A percentile compares a stretch with the other conserved stretches of the same genome.
Conservation (phyloP, 2,888 invertebrate genomes). For the Drosophila fungiperda region DNA sequence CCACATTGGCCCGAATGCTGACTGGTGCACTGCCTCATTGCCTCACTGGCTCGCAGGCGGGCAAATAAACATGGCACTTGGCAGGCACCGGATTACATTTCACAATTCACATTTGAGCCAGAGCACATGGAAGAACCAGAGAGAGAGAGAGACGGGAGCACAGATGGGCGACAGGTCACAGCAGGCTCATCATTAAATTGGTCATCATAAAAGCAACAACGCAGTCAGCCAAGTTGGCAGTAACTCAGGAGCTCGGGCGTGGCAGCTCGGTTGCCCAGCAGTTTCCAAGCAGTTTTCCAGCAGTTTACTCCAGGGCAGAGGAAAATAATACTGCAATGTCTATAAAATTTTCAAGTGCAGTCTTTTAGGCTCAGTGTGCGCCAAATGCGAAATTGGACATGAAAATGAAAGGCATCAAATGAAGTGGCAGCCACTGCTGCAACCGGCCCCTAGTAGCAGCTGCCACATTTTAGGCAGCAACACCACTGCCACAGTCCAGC, state of each 20-base stretch:
- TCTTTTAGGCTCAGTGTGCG: conserved; percentile 73
- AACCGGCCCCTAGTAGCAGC: conserved; percentile 73
- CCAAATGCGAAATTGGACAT: conserved; percentile 74
- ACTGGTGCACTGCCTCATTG: not conserved
- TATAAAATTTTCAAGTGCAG: conserved; percentile 79
- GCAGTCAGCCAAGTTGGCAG: conserved; percentile 28
- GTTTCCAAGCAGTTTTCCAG: not conserved
- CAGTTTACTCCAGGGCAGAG: conserved; percentile 7
- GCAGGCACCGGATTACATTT: conserved; percentile 74
- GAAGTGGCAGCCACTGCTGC: conserved; percentile 45
- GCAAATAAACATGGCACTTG: conserved; percentile 79
- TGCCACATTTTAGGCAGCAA: conserved; percentile 63
- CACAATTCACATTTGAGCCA: conserved; percentile 74
- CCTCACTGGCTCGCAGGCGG: conserved; percentile 38
- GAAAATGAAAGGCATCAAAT: conserved; percentile 70
- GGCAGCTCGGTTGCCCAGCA: not conserved
- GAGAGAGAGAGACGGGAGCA: conserved; percentile 1
- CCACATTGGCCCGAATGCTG: conserved; percentile 54
- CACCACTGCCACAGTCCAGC: conserved; percentile 21
- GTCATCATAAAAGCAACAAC: conserved; percentile 61
- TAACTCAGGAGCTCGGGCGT: conserved; percentile 16
- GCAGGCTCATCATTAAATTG: conserved; percentile 54
- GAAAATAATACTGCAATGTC: conserved; percentile 65
- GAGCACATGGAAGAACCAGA: not conserved
- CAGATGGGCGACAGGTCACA: conserved; percentile 20